Base-by-base conservation (phyloP, 2,797 vertebrate genomes). In the Manis pentadactyla region DNA sequence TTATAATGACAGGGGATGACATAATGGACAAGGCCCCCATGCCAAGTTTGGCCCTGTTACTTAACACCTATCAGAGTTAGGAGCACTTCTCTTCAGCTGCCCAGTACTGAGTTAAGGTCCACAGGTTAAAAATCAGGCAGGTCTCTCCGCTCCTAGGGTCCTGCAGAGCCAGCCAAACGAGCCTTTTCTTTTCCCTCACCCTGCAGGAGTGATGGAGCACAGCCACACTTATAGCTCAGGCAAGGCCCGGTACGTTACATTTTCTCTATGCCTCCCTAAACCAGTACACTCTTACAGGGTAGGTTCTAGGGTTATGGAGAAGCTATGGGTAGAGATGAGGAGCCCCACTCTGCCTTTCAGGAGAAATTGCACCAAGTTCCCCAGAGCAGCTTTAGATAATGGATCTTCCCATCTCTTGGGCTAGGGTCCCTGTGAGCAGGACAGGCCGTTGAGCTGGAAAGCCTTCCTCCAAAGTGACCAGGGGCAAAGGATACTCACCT, bases 11-110 rank as follows among this genome's bases (percentile, higher is more conserved):
- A 86, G 64, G n/a, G 78, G 42, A 73, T 23, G 34, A 12, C 37
- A 55, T n/a, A 14, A 29, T 2, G 6, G 39, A 34, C 21, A 37
- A 27, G 23, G 15, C 2, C 63, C n/a, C 31, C 0, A 1, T 8
- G 12, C 53, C 73, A 17, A 9, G 15, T 64, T 51, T 55, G 49
- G 19, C 1, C 73, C 79, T 53, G 7, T 51, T n/a, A 39, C 57
- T 90, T 21, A 31, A 13, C 37, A 21, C 13, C 63, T 10, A 7
- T 71, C 53, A 42, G 51, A 61, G 27, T 59, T 25, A 46, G 39
- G 7, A n/a, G 17, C 1, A 2, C 19, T 63, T 73, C 63, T 77
- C 55, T 61, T 57, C 55, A 17, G 15, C 49, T 29, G 1, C 31
- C 21, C 12, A 5, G 0, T 37, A 0, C 57, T 39, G 25, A 85